These are phyloP conservation scores for Cardinalis cardinalis DNA, from an alignment of 2,113 vertebrate species.

Conservation along the genomic window DNA sequence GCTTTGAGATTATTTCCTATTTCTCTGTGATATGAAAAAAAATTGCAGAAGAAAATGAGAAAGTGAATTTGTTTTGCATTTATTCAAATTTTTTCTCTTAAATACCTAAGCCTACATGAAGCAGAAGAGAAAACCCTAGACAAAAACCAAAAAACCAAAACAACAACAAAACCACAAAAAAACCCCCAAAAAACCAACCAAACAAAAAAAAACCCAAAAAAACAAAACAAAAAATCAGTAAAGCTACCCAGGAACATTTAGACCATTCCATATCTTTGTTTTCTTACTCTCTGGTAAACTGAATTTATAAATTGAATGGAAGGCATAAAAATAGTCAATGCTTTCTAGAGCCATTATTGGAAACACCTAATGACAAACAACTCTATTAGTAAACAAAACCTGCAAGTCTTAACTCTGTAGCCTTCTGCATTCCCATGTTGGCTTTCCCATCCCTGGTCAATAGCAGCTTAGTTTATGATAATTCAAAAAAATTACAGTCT, in stretches of 20 bases:
- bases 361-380: conserved; percentile 4
- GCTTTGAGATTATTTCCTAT: background rate
- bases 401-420: background rate
- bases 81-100: background rate
- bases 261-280: background rate
- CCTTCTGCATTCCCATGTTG: background rate
- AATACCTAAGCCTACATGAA: background rate
- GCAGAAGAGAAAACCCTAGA: background rate
- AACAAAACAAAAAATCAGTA: background rate
- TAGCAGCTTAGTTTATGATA: background rate
- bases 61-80: background rate
- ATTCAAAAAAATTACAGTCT: background rate
- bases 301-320: background rate
- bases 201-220: too few relatives aligned
- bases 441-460: background rate
- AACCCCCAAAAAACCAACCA: background rate
- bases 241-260: background rate
- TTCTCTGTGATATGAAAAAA: background rate
- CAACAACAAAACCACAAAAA: background rate
- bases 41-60: background rate
- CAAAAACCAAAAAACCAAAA: background rate
- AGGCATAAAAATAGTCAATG: background rate
- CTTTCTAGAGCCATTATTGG: background rate
- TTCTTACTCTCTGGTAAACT: background rate
- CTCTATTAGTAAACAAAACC: background rate